Conservation (phyloP, 2,797 vertebrate genomes). For the Avahi laniger region DNA sequence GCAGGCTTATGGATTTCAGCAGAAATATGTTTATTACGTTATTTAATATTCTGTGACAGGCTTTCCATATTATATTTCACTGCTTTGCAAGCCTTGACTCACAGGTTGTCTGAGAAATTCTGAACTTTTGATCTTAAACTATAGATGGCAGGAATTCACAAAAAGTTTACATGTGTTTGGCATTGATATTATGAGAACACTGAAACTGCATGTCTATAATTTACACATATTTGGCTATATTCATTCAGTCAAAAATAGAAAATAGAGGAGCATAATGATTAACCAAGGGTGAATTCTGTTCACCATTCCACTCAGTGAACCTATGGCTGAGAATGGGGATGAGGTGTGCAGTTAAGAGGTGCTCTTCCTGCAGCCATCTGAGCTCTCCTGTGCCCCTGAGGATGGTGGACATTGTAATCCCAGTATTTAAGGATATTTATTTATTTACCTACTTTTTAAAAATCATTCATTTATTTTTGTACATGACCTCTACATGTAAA, state of each 20-base stretch:
- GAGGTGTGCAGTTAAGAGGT: background rate
- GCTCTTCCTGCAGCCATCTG: background rate
- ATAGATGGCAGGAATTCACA: background rate
- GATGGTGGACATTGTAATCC: background rate
- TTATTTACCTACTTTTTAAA: background rate
- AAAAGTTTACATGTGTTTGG: background rate
- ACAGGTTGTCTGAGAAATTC: background rate
- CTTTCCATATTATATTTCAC: constrained; percentile 30
- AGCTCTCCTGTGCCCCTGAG: background rate
- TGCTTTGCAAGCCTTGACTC: constrained; percentile 35
- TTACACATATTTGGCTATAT: background rate
- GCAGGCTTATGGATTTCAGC: constrained; percentile 41
- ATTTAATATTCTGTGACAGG: constrained; percentile 35
- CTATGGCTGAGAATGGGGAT: background rate
- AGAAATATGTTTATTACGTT: constrained; percentile 42
- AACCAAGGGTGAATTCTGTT: background rate
- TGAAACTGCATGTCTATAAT: background rate
- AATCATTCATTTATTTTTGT: background rate
- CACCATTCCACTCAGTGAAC: background rate
- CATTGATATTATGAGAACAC: background rate
- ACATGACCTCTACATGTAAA: background rate
- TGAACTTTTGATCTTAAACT: constrained; percentile 31
- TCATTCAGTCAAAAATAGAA: background rate
- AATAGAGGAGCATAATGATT: background rate
- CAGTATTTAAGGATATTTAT: background rate